These are phyloP conservation scores for Pomacea maculata DNA, from an alignment of 1,140 invertebrate genomes.

Conservation along the genomic window DNA sequence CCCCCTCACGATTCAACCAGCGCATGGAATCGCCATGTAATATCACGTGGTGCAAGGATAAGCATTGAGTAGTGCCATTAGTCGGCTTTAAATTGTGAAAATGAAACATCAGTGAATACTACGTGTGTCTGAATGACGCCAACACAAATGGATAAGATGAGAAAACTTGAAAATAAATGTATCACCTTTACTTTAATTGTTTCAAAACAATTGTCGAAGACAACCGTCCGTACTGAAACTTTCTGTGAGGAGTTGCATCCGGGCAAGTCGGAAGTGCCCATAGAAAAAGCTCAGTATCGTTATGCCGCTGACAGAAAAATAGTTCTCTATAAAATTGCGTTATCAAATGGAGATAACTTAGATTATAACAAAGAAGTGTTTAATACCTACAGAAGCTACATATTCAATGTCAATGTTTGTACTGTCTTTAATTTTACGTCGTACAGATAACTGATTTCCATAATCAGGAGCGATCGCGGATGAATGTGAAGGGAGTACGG, in stretches of 20 bases:
- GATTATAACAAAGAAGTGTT: neutral
- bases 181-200: too few species aligned
- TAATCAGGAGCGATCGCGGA: conserved; percentile 3
- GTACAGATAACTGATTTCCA: conserved; percentile 5
- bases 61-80: too few species aligned
- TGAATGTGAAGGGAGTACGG: neutral
- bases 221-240: conserved; percentile 2
- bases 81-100: too few species aligned
- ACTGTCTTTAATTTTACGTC: neutral
- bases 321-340: conserved; percentile 11
- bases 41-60: too few species aligned
- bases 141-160: too few species aligned
- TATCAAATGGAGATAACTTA: neutral
- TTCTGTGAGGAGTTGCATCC: conserved; percentile 23
- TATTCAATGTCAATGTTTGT: neutral
- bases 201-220: too few species aligned
- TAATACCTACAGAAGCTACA: neutral
- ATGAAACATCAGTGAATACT: too few species aligned
- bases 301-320: conserved; percentile 19
- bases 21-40: too few species aligned
- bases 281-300: conserved; percentile 15
- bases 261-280: conserved; percentile 18
- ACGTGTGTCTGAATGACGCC: too few species aligned
- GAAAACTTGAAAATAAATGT: too few species aligned
- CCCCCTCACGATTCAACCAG: too few species aligned